phyloP scores from a whole-genome alignment of 1,140 invertebrate species.

The Drosophila baimaii region DNA sequence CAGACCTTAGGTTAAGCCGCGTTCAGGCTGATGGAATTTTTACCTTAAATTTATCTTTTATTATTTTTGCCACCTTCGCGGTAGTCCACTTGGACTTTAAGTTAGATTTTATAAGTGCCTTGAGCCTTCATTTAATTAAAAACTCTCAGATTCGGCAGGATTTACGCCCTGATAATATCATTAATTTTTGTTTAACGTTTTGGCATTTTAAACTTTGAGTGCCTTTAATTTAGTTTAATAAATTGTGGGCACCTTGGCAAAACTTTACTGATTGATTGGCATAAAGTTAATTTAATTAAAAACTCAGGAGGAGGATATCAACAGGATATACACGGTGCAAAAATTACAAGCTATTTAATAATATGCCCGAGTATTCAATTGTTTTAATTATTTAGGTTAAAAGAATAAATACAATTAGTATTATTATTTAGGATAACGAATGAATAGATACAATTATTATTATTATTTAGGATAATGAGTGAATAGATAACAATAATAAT shows the following conservation, averaged over 20 bases:
- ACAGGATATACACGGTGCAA: background rate
- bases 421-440: too few species aligned
- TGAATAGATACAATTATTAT: too few species aligned
- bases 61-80: background rate
- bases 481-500: too few species aligned
- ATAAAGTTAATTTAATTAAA: slow-evolving; percentile 11
- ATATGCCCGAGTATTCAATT: too few species aligned
- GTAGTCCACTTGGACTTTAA: too few species aligned
- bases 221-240: background rate
- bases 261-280: slow-evolving; percentile 6
- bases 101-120: background rate
- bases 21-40: slow-evolving; percentile 1
- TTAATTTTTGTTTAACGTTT: background rate
- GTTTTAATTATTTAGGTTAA: too few species aligned
- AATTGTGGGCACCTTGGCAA: background rate
- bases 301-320: background rate
- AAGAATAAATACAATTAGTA: too few species aligned
- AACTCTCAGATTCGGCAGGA: background rate
- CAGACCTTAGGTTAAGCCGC: slow-evolving; percentile 8
- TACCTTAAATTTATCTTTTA: background rate
- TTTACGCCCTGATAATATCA: background rate
- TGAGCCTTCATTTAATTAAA: background rate
- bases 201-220: too few species aligned
- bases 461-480: too few species aligned
- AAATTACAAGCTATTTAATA: too few species aligned